Conservation (phyloP, 2,888 invertebrate species). For the Metallyticus violacea region DNA sequence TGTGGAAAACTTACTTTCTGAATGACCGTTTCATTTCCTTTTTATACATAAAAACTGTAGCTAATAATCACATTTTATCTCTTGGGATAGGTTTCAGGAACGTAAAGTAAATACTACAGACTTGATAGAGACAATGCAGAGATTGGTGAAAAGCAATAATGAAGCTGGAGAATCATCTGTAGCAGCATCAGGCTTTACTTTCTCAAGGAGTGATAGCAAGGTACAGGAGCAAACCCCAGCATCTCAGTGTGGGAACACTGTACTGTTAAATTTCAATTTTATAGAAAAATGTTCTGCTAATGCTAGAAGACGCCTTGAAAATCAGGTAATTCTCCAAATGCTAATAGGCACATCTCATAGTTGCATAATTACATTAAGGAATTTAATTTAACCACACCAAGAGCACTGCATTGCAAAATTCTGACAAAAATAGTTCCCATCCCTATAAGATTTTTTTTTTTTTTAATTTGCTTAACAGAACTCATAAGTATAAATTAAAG, state of each 20-base stretch:
- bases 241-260: not conserved
- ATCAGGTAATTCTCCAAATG: slow-evolving; percentile 67
- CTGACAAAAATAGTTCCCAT: too few species aligned
- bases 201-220: not conserved
- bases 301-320: slow-evolving; percentile 61
- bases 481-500: too few species aligned
- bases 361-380: too few species aligned
- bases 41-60: too few species aligned
- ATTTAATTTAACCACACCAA: too few species aligned
- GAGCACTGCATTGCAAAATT: too few species aligned
- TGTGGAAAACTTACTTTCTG: too few species aligned
- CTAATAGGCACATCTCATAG: too few species aligned
- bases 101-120: slow-evolving; percentile 60
- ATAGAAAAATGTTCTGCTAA: slow-evolving; percentile 57
- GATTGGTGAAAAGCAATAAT: slow-evolving; percentile 46
- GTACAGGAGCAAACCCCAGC: not conserved
- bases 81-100: slow-evolving; percentile 60
- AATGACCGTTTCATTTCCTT: too few species aligned
- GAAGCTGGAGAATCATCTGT: not conserved
- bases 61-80: too few species aligned
- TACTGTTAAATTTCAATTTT: not conserved
- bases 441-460: too few species aligned
- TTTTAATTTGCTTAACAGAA: too few species aligned
- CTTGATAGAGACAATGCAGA: slow-evolving; percentile 67
- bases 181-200: not conserved